Conservation (phyloP, 1,140 invertebrate species). For the Zelostemma sp. region DNA sequence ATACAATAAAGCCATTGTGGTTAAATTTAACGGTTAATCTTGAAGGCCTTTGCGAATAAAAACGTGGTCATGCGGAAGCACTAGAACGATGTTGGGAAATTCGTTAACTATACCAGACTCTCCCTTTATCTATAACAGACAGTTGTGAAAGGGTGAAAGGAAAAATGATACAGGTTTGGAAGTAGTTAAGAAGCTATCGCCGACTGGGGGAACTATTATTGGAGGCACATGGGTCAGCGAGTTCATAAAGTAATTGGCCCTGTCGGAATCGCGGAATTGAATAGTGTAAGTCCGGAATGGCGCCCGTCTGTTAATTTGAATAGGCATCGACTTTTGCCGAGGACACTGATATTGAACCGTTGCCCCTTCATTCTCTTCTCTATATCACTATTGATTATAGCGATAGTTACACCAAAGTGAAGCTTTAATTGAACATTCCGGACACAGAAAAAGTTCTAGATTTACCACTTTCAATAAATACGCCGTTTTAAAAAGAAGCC, state of each 20-base stretch:
- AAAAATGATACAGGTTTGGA: conserved; percentile 16
- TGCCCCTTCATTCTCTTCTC: not conserved
- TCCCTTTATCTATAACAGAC: too few relatives aligned
- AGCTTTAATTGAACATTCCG: too few relatives aligned
- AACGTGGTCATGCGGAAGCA: too few relatives aligned
- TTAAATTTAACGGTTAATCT: too few relatives aligned
- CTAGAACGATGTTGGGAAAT: too few relatives aligned
- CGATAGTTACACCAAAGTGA: conserved; percentile 14
- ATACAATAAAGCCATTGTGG: too few relatives aligned
- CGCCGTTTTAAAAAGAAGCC: too few relatives aligned
- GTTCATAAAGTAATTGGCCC: conserved; percentile 35
- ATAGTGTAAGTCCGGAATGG: not conserved
- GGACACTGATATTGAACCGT: conserved; percentile 22
- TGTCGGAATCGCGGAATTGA: conserved; percentile 18
- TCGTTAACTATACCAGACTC: too few relatives aligned
- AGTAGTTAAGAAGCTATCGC: conserved; percentile 10
- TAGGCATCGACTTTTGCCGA: conserved; percentile 23
- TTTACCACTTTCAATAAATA: too few relatives aligned
- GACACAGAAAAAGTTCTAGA: too few relatives aligned
- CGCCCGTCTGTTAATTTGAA: conserved; percentile 30
- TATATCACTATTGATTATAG: not conserved
- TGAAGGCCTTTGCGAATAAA: too few relatives aligned
- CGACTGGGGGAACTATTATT: conserved; percentile 24
- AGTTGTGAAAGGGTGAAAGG: too few relatives aligned
- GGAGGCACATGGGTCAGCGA: conserved; percentile 23